Evolutionary conservation across 1,140 invertebrate species (phyloP).

Genomic region (Pseudomyrmex dendroicus): DNA sequence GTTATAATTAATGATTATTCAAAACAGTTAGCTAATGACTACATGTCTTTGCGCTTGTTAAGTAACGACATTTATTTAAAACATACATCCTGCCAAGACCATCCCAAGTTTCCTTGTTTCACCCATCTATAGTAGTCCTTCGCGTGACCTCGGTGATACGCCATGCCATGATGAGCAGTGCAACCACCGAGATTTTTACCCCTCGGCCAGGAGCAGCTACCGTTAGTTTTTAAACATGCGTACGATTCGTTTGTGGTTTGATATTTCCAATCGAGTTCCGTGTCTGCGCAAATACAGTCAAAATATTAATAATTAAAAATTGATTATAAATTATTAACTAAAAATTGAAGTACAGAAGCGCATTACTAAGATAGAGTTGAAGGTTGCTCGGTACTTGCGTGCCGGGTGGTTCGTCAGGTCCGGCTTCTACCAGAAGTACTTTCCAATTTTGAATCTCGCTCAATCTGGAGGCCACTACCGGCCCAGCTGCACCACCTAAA

Average conservation of each 20-base stretch:
- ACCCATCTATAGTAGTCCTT: slow-evolving; percentile 88
- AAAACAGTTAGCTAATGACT: no score
- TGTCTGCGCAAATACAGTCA: slow-evolving; percentile 82
- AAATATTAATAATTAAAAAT: not conserved
- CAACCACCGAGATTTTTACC: slow-evolving; percentile 86
- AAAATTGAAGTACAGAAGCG: not conserved
- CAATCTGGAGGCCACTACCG: slow-evolving; percentile 81
- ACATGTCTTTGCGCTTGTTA: no score
- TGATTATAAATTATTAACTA: not conserved
- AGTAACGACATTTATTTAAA: not conserved
- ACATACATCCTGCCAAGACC: slow-evolving; percentile 87
- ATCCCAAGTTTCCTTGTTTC: slow-evolving; percentile 85
- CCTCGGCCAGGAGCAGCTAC: slow-evolving; percentile 80
- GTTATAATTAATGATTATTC: not conserved
- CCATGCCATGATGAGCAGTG: slow-evolving; percentile 88
- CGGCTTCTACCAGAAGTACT: slow-evolving; percentile 87
- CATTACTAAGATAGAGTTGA: slow-evolving; percentile 73
- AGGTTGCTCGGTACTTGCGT: slow-evolving; percentile 77
- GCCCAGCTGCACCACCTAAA: slow-evolving; percentile 81
- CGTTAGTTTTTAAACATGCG: slow-evolving; percentile 89
- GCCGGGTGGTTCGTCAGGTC: slow-evolving; percentile 82
- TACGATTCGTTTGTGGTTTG: slow-evolving; percentile 93
- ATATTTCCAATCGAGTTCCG: slow-evolving; percentile 95
- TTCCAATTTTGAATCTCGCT: slow-evolving; percentile 81
- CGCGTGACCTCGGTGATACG: slow-evolving; percentile 88